Evolutionary conservation across 2,888 invertebrate genomes (phyloP).

Genomic region (Cephus rjabovi): DNA sequence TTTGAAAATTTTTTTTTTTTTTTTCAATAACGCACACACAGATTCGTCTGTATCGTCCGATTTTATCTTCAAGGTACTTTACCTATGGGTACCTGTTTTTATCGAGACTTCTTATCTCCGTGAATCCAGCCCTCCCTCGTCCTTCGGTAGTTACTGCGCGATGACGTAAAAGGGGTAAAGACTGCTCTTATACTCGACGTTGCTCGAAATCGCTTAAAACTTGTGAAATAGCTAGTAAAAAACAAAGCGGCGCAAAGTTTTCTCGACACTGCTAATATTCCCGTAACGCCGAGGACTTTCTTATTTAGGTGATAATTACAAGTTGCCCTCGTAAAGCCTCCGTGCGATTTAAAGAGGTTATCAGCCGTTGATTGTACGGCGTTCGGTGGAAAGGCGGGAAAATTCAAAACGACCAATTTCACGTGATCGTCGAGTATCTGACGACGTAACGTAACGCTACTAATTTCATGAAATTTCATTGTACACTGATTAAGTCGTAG

Average conservation of each 20-base stretch:
- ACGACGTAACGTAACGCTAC: neutral
- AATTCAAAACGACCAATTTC: neutral
- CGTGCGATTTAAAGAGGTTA: constrained; percentile 3
- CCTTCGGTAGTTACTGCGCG: neutral
- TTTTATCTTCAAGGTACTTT: too few relatives aligned
- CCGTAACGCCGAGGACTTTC: constrained; percentile 26
- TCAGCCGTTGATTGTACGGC: neutral
- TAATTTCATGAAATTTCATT: neutral
- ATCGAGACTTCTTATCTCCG: too few relatives aligned
- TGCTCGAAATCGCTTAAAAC: constrained; percentile 35
- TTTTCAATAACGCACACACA: too few relatives aligned
- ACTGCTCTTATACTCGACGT: neutral
- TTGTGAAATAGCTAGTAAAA: constrained; percentile 33
- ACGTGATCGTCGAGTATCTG: neutral
- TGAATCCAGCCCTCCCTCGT: neutral
- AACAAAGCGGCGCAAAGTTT: constrained; percentile 25
- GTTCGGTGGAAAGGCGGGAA: neutral
- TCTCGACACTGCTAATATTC: constrained; percentile 18
- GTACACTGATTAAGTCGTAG: neutral
- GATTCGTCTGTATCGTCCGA: too few relatives aligned
- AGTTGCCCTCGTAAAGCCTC: constrained; percentile 26
- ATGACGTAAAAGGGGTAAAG: neutral
- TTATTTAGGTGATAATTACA: constrained; percentile 53
- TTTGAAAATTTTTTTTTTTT: too few relatives aligned
- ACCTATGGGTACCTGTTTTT: too few relatives aligned